Conservation (phyloP, 1,140 invertebrate species). For the Charaxes varanes region DNA sequence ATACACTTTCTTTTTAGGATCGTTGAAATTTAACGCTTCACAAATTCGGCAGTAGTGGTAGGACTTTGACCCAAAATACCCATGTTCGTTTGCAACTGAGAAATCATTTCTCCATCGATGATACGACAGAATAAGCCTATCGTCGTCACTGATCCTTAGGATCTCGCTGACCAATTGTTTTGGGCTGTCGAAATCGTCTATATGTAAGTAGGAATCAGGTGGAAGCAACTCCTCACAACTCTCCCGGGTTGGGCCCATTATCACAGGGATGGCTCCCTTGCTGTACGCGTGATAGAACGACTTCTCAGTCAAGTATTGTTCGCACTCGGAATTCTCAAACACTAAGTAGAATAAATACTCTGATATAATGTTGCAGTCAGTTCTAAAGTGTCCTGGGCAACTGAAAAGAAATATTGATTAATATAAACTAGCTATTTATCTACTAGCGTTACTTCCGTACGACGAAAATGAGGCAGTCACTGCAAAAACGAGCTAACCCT, state of each 20-base stretch:
- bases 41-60: slow-evolving; percentile 89
- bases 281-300: slow-evolving; percentile 78
- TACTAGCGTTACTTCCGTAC: too few relatives aligned
- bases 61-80: slow-evolving; percentile 79
- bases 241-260: slow-evolving; percentile 77
- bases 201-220: slow-evolving; percentile 81
- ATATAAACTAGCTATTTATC: too few relatives aligned
- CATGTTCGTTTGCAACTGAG: slow-evolving; percentile 82
- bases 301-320: slow-evolving; percentile 84
- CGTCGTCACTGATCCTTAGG: slow-evolving; percentile 66
- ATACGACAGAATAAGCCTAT: slow-evolving; percentile 58
- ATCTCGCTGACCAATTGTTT: slow-evolving; percentile 74
- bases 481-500: too few relatives aligned
- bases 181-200: slow-evolving; percentile 81
- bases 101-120: slow-evolving; percentile 82
- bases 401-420: slow-evolving; percentile 68
- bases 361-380: slow-evolving; percentile 74
- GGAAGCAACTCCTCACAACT: slow-evolving; percentile 76
- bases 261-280: slow-evolving; percentile 81
- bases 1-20: slow-evolving; percentile 70
- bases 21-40: slow-evolving; percentile 82
- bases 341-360: slow-evolving; percentile 84
- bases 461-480: too few relatives aligned
- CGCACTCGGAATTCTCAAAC: slow-evolving; percentile 84
- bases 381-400: slow-evolving; percentile 77